Base-by-base conservation (phyloP, 2,888 invertebrate species). In the Spicauda simplicius region DNA sequence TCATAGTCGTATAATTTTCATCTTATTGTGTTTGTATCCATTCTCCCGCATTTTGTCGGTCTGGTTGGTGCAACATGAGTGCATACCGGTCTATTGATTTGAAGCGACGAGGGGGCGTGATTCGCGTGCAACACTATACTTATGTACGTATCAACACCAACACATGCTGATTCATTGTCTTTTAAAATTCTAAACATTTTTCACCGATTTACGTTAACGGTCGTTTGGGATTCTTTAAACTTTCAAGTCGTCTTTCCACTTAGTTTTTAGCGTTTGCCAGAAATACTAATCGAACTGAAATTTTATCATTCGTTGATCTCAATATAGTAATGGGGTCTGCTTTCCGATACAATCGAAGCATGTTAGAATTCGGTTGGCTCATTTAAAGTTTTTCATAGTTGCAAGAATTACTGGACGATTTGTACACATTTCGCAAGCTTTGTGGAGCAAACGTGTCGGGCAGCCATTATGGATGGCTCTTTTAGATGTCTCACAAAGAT, bases 71-170 rank as follows among this genome's bases (percentile, higher is more conserved):
- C 77, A 80, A 81, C 59, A 59, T 65, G 59, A 60, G 59, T 65
- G 59, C 59, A 65, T 65, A 60, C 65, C 83, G 80, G 80, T 84
- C 85, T 90, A 90, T 90, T 89, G 90, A 90, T 89, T 87, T 78
- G 80, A 81, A 78, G 78, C 77, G 77, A 82, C 65, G 65, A 87
- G 87, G 89, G 78, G 90, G 87, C 84, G 88, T 86, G 84, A 86
- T 84, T 85, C 83, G 81, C 83, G 80, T 84, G 81, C 85, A 80
- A 81, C 84, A 41, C 30, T 54, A 33, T 60, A 60, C 59, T n/a
- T 68, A 68, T 62, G 59, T 53, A 58, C 70, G 50, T 18, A 77
- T 71, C 71, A 76, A 77, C 75, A 74, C 72, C 18, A 33, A 19
- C 12, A 37, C 50, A 14, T 37, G 58, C 53, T 37, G 33, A 52